These are phyloP conservation scores for Notodonta dromedarius DNA, from an alignment of 2,888 invertebrate species.

Conservation along the genomic window DNA sequence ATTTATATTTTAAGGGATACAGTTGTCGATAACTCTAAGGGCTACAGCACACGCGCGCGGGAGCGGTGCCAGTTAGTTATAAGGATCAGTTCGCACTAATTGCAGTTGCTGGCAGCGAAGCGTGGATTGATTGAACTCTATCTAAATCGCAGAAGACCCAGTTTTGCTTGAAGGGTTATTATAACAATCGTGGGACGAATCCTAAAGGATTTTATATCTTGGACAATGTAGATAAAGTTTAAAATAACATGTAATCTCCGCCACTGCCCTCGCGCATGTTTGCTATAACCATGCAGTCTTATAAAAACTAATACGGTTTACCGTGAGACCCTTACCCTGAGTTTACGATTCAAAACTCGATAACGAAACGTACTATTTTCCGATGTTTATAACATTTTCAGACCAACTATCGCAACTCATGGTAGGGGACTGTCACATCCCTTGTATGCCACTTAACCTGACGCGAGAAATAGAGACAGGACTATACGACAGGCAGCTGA, in stretches of 20 bases:
- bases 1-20: conserved; percentile 77
- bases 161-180: too few relatives aligned
- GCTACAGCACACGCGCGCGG: background rate
- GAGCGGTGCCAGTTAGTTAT: background rate
- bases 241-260: too few relatives aligned
- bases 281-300: conserved; percentile 57
- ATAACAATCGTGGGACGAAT: too few relatives aligned
- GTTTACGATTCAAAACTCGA: conserved; percentile 21
- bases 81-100: too few relatives aligned
- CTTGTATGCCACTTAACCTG: background rate
- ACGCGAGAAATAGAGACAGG: background rate
- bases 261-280: background rate
- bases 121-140: too few relatives aligned
- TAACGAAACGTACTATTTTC: conserved; percentile 2
- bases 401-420: conserved; percentile 15
- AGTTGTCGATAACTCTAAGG: conserved; percentile 54
- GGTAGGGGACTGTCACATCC: conserved; percentile 20
- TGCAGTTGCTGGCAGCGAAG: too few relatives aligned
- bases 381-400: conserved; percentile 10
- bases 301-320: conserved; percentile 59
- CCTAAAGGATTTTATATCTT: too few relatives aligned
- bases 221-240: background rate
- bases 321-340: conserved; percentile 32
- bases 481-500: background rate
- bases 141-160: too few relatives aligned